Evolutionary conservation across 2,113 vertebrate species (phyloP), one percentile per base, ranked within the genome.

Genomic region (Excalfactoria chinensis): DNA sequence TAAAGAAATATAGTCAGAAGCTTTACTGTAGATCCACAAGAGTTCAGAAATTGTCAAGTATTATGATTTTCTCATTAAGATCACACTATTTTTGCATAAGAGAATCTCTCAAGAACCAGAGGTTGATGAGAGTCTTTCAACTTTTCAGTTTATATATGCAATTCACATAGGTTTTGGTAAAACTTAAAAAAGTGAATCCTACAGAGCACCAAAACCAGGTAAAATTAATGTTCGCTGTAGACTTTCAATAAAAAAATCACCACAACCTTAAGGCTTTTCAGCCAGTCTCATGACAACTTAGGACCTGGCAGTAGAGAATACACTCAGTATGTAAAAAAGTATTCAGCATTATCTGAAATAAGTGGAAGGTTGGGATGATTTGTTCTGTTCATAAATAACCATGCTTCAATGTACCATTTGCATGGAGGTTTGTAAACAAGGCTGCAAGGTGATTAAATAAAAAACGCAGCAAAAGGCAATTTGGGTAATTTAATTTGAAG

Each of bases 321-420:
- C 4, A 44, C 75, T 70, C 26, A 41, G 23, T 48, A 78, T 64
- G 59, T 76, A 70, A 70, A 82, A 89, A 90, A 72, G 35, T 48
- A 77, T 74, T 94, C 70, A 4, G 16, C 79, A 84, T 90, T 49
- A 46, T 73, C 22, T 35, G 11, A 86, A 93, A 89, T 44, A 66
- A 88, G 23, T 84, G 37, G 30, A 81, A 69, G 44, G 34, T 75
- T 66, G 82, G 81, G 41, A 62, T 94, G 11, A 78, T 86, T 93
- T 75, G 41, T 78, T 94, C 90, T 92, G 77, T 81, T 94, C 73
- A 92, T 96, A 93, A 96, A 84, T 92, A 90, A 67, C 55, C 70
- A 84, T 89, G 49, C 43, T 92, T 90, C 78, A 43, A 67, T 78
- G 79, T 3, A 28, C 25, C 18, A 84, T 92, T 87, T 94, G 37